These are phyloP conservation scores for Tragelaphus scriptus DNA, from an alignment of 2,113 vertebrate genomes.

Conservation along the genomic window DNA sequence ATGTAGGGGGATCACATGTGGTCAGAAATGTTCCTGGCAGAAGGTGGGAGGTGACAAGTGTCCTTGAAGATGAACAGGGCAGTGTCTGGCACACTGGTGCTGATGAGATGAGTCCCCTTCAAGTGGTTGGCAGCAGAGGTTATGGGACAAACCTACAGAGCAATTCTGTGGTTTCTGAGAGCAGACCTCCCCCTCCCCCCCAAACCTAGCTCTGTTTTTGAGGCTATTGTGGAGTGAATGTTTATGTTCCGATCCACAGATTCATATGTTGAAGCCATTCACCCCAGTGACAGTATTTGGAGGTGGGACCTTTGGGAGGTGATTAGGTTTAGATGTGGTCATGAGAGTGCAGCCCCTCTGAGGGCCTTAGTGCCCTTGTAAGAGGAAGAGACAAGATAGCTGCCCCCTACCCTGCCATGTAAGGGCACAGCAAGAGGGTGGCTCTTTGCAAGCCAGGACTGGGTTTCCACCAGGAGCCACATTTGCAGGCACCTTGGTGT, in stretches of 20 bases:
- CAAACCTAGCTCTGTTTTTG: background rate
- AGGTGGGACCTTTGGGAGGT: background rate
- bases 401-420: too few species aligned
- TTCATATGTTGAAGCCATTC: background rate
- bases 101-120: background rate
- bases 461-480: background rate
- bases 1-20: background rate
- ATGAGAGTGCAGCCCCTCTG: background rate
- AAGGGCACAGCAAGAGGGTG: background rate
- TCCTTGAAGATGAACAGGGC: background rate
- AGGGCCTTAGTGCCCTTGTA: background rate
- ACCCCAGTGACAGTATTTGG: background rate
- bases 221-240: background rate
- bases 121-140: background rate
- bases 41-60: background rate
- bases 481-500: background rate
- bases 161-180: background rate
- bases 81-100: background rate
- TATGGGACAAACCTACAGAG: background rate
- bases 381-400: background rate
- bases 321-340: background rate
- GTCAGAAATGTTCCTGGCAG: background rate
- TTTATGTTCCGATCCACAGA: background rate
- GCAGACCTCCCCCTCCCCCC: background rate
- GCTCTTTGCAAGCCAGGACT: background rate